A percentile compares a stretch with the other conserved stretches of the same genome.
phyloP scores from a whole-genome alignment of 2,113 vertebrate species.

The Aldabrachelys gigantea region DNA sequence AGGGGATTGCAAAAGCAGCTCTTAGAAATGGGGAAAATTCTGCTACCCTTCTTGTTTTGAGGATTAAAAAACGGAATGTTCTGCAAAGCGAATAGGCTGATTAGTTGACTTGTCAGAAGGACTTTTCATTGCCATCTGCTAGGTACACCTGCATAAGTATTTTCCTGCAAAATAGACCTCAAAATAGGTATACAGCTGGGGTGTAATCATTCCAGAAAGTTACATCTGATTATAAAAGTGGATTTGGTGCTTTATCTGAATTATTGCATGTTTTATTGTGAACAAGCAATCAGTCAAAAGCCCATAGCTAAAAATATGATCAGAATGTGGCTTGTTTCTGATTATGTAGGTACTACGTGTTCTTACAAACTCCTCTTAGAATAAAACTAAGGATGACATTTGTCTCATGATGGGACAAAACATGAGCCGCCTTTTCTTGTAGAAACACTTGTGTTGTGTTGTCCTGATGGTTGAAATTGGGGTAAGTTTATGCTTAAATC shows the following conservation, averaged over 20 bases:
- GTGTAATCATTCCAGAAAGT: not conserved
- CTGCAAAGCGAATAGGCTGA: slow-evolving; percentile 8
- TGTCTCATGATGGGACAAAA: not conserved
- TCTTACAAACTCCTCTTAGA: not conserved
- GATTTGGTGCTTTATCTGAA: slow-evolving; percentile 4
- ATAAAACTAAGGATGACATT: not conserved
- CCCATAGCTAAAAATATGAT: not conserved
- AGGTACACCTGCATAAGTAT: not conserved
- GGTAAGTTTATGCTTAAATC: not conserved
- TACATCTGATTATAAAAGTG: not conserved
- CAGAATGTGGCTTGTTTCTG: not conserved
- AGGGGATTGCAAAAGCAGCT: slow-evolving; percentile 41
- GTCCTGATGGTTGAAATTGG: not conserved
- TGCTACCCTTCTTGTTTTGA: slow-evolving; percentile 27
- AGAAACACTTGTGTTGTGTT: fast-evolving
- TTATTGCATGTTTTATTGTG: not conserved
- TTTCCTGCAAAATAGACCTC: not conserved
- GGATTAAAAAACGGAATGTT: not conserved
- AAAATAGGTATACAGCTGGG: slow-evolving; percentile 28
- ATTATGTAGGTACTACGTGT: not conserved
- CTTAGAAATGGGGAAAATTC: not conserved
- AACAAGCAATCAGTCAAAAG: not conserved
- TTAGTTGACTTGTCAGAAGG: not conserved
- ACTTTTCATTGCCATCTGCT: slow-evolving; percentile 27
- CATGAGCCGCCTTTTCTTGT: not conserved